Evolutionary conservation across 2,797 vertebrate genomes (phyloP).

Genomic region (Phrynocephalus guinanensis): DNA sequence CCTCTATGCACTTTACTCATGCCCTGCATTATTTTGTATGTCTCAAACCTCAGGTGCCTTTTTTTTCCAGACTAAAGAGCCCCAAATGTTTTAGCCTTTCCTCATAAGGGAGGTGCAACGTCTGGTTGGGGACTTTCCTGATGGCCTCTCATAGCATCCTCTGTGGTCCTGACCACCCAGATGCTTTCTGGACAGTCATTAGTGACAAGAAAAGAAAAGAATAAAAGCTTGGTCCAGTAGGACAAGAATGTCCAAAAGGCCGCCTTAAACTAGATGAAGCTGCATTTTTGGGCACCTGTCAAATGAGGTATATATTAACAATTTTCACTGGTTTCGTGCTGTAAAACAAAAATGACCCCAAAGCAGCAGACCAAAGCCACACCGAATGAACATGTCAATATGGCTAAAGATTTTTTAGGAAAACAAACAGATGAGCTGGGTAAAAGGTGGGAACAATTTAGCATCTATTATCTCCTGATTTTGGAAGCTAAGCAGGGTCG

Average conservation of each 20-base stretch:
- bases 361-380: not conserved
- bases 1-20: too few species aligned
- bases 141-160: not conserved
- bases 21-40: too few species aligned
- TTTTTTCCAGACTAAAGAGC: too few species aligned
- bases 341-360: not conserved
- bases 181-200: not conserved
- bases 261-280: too few species aligned
- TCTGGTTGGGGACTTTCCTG: slow-evolving; percentile 3
- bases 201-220: not conserved
- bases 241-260: not conserved
- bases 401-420: not conserved
- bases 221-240: not conserved
- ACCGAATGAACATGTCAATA: not conserved
- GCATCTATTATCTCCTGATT: too few species aligned
- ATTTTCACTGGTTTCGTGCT: not conserved
- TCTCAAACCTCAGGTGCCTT: too few species aligned
- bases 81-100: too few species aligned
- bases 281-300: not conserved
- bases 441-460: too few species aligned
- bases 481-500: too few species aligned
- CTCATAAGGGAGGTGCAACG: not conserved
- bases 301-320: too few species aligned
- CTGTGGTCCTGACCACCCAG: not conserved
- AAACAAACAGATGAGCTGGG: not conserved